These are phyloP conservation scores for Procambarus virginalis DNA, from an alignment of 1,140 invertebrate species.

Conservation along the genomic window DNA sequence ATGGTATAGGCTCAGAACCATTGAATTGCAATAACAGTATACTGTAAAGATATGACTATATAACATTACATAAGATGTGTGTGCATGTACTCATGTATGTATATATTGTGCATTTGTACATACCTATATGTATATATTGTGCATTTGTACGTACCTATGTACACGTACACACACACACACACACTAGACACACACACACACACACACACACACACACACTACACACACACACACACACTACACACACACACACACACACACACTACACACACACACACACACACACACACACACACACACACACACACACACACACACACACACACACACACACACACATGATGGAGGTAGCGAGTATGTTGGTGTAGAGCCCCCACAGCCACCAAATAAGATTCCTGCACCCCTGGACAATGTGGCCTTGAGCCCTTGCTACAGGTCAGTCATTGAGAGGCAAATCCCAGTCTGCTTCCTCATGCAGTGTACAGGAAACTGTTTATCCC, in stretches of 20 bases:
- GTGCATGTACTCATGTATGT: not conserved
- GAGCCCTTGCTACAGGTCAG: constrained; percentile 61
- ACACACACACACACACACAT: not conserved
- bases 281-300: not conserved
- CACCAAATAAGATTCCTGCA: constrained; percentile 26
- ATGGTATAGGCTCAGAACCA: constrained; percentile 23
- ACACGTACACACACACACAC: not conserved
- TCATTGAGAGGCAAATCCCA: constrained; percentile 42
- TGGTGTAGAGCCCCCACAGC: constrained; percentile 30
- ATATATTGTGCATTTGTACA: not conserved
- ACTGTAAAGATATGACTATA: not conserved
- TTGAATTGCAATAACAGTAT: not conserved
- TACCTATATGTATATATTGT: not conserved
- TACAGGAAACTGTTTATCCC: constrained; percentile 57
- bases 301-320: not conserved
- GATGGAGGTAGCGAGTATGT: not conserved
- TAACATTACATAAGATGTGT: not conserved
- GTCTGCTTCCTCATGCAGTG: constrained; percentile 55
- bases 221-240: not conserved
- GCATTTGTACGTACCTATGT: not conserved
- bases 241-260: not conserved
- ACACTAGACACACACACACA: not conserved
- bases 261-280: too few species aligned
- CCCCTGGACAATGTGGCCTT: constrained; percentile 50
- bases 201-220: not conserved